phyloP scores from a whole-genome alignment of 23 tunicate genomes.

The Botrylloides violaceus region DNA sequence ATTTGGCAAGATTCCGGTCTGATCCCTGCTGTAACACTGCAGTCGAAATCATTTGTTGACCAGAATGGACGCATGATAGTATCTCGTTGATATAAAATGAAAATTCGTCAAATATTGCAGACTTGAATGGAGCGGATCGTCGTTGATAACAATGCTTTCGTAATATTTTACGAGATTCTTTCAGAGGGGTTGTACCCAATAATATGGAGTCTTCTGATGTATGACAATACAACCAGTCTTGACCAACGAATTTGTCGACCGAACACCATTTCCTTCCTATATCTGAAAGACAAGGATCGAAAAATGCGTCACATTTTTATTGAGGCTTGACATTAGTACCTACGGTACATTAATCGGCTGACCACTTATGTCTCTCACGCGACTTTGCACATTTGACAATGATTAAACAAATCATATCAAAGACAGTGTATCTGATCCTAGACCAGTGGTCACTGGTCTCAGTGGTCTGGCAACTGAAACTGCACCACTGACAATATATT shows the following conservation, averaged over 20 bases:
- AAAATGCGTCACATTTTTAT: too few relatives aligned
- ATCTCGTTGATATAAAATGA: neutral
- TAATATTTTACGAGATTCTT: neutral
- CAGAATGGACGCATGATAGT: slow-evolving; percentile 7
- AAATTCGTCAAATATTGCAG: neutral
- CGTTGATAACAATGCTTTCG: neutral
- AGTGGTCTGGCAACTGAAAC: too few relatives aligned
- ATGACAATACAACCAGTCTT: neutral
- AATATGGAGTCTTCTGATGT: neutral
- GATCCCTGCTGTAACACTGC: neutral
- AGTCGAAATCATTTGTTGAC: neutral
- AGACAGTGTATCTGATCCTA: too few relatives aligned
- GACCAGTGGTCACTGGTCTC: too few relatives aligned
- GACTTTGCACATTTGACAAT: too few relatives aligned
- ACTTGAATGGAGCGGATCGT: neutral
- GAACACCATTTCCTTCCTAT: slow-evolving; percentile 17
- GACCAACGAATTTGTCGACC: neutral
- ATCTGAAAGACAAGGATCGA: neutral
- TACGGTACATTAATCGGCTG: too few relatives aligned
- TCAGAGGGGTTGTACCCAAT: neutral
- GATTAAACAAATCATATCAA: too few relatives aligned
- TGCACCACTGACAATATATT: too few relatives aligned
- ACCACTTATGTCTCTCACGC: too few relatives aligned
- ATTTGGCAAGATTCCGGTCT: too few relatives aligned
- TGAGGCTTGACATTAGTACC: too few relatives aligned